Base-by-base conservation (phyloP, 2,113 vertebrate species). In the Vulpes lagopus region DNA sequence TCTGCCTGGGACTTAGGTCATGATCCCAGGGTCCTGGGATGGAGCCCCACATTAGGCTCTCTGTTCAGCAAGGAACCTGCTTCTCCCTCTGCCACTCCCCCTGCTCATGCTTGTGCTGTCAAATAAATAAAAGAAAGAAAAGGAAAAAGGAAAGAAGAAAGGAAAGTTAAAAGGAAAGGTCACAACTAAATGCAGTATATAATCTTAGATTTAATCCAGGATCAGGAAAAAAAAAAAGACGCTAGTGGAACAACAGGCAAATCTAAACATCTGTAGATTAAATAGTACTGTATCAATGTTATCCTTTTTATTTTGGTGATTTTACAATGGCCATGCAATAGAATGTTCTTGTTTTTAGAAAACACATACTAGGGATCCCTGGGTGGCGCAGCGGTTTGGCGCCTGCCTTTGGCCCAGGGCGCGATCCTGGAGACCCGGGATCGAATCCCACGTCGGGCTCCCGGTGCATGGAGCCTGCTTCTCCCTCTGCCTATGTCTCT, bases 321-420 rank as follows among this genome's bases (percentile, higher is more conserved):
- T 55, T 38, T 53, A 60, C 51, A 80, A 16, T 5, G 14, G 14
- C 71, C n/a, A 43, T 76, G 15, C 23, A 91, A 25, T 1, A 78
- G 65, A 82, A 91, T 62, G 76, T 49, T 81, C 25, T 91, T 93
- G 59, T 65, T 96, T 82, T 76, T 76, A 73, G 14, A n/a, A 38
- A 71, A 91, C 30, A 76, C 0, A 74, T 3, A 64, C 25, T 11
- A 11, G 35, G 35, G 35, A 35, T 35, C 35, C 35, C 35, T 35
- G 35, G 35, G 35, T 35, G 35, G 35, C 35, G 35, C 35, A 35
- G 35, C 35, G 35, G 35, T 35, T 35, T 35, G 35, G 35, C 35
- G 35, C 35, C 35, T 35, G 35, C 35, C 35, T 35, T 35, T 35
- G 35, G 35, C 35, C 35, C 35, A 35, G 35, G 35, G 35, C 35